These are phyloP conservation scores for Bombus huntii DNA, from an alignment of 1,140 invertebrate genomes.

Conservation along the genomic window DNA sequence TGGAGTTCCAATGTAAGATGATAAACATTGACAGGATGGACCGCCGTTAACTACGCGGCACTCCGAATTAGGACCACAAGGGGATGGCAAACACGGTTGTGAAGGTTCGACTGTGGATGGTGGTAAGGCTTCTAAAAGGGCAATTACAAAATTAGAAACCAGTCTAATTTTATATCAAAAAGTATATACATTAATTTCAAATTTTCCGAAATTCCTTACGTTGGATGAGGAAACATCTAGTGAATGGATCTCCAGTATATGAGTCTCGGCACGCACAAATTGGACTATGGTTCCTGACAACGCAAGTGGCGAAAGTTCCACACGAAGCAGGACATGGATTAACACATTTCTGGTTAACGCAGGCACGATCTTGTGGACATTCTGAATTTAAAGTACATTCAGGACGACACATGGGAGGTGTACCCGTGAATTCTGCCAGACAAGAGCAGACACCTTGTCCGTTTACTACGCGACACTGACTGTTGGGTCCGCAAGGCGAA, in stretches of 20 bases:
- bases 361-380: constrained; percentile 85
- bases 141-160: no score
- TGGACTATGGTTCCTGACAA: no score
- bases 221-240: constrained; percentile 52
- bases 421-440: constrained; percentile 85
- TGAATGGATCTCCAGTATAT: no score
- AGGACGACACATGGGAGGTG: constrained; percentile 65
- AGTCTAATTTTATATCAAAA: no score
- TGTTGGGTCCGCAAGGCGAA: constrained; percentile 84
- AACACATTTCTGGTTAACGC: constrained; percentile 85
- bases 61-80: constrained; percentile 87
- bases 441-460: constrained; percentile 88
- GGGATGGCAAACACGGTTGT: constrained; percentile 89
- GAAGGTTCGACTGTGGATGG: background rate
- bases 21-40: constrained; percentile 85
- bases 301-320: no score
- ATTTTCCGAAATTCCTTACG: no score
- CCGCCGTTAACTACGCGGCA: constrained; percentile 76
- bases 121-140: no score
- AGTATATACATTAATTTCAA: no score
- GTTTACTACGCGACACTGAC: constrained; percentile 85
- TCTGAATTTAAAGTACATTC: constrained; percentile 87
- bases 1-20: constrained; percentile 87
- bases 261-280: no score
- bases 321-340: constrained; percentile 85